Conservation (phyloP, 2,888 invertebrate genomes). For the Dryococelus australis region DNA sequence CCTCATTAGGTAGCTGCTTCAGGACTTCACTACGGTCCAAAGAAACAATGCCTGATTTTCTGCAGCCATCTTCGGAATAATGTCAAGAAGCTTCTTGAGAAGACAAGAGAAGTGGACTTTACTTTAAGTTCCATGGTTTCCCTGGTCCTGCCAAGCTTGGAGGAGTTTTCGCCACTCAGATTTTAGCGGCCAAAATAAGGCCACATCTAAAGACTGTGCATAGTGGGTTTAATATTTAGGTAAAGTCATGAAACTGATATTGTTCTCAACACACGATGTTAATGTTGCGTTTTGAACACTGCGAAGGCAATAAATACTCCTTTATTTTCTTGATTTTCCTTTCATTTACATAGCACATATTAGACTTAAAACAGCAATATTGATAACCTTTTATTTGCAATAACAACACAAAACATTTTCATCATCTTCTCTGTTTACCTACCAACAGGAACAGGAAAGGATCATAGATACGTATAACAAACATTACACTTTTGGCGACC, state of each 20-base stretch:
- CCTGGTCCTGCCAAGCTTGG: neutral
- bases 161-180: neutral
- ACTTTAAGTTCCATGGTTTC: neutral
- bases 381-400: too few relatives aligned
- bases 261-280: constrained; percentile 12
- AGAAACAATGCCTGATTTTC: constrained; percentile 24
- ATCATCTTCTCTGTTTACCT: neutral
- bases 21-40: neutral
- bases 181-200: constrained; percentile 19
- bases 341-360: too few relatives aligned
- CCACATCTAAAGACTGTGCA: neutral
- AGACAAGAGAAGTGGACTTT: neutral
- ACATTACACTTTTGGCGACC: too few relatives aligned
- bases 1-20: neutral
- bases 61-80: constrained; percentile 13
- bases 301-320: too few relatives aligned
- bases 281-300: too few relatives aligned
- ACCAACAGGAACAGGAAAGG: too few relatives aligned
- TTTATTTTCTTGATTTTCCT: too few relatives aligned
- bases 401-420: too few relatives aligned
- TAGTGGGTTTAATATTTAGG: constrained; percentile 7
- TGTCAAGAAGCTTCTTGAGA: neutral
- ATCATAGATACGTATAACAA: too few relatives aligned
- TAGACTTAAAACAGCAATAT: too few relatives aligned
- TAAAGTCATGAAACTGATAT: neutral